Evolutionary conservation across 2,797 vertebrate genomes (phyloP).

Genomic region (Esox lucius): DNA sequence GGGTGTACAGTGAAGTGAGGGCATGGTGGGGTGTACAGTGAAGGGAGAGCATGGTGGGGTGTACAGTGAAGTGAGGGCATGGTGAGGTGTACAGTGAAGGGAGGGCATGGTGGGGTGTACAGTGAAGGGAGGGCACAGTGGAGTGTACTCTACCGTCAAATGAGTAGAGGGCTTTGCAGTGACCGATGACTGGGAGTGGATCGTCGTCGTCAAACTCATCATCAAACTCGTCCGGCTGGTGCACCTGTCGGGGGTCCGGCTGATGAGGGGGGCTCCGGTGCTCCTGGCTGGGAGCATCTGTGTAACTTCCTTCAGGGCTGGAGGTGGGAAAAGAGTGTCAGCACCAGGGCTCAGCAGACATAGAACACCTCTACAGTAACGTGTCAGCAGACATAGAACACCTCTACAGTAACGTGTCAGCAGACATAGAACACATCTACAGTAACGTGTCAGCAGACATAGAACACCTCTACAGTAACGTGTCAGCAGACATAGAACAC

Average conservation of each 20-base stretch:
- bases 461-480: too few relatives aligned
- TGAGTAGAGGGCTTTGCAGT: slow-evolving; percentile 96
- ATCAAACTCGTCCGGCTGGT: slow-evolving; percentile 89
- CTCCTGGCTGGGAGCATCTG: slow-evolving; percentile 92
- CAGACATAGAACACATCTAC: too few relatives aligned
- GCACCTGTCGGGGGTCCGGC: slow-evolving; percentile 74
- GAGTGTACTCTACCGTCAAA: slow-evolving; percentile 84
- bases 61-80: too few relatives aligned
- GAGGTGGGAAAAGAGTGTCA: slow-evolving; percentile 15
- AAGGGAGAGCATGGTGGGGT: not conserved
- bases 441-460: too few relatives aligned
- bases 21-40: not conserved
- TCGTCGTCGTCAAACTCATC: slow-evolving; percentile 98
- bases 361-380: too few relatives aligned
- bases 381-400: too few relatives aligned
- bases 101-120: not conserved
- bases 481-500: too few relatives aligned
- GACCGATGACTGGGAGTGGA: slow-evolving; percentile 93
- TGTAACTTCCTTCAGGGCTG: slow-evolving; percentile 98
- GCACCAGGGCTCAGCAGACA: too few relatives aligned
- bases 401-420: too few relatives aligned
- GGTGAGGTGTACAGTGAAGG: too few relatives aligned
- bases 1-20: not conserved
- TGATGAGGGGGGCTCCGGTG: slow-evolving; percentile 82
- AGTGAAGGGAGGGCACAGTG: not conserved